phyloP scores from a whole-genome alignment of 2,113 vertebrate species.

The Ammodramus savannarum region DNA sequence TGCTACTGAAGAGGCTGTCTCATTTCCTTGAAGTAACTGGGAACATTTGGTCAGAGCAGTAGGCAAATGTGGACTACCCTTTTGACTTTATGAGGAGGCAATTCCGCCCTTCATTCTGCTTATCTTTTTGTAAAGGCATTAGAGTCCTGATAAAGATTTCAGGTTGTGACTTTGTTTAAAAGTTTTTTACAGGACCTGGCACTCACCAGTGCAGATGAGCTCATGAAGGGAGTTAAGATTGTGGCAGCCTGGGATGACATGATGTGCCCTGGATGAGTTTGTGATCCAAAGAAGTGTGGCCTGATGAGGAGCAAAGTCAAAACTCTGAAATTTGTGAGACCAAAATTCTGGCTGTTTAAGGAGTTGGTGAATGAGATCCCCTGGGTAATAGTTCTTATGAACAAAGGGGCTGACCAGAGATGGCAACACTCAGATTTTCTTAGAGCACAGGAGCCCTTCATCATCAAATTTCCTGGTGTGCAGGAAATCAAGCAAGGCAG shows the following conservation, averaged over 20 bases:
- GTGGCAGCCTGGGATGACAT: background rate
- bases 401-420: background rate
- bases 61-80: background rate
- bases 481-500: background rate
- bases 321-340: background rate
- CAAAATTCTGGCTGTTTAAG: background rate
- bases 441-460: background rate
- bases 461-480: too few species aligned
- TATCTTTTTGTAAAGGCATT: background rate
- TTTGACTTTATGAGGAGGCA: background rate
- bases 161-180: background rate
- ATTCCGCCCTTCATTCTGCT: background rate
- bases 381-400: background rate
- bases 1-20: background rate
- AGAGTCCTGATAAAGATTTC: background rate
- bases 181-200: background rate
- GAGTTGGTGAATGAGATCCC: background rate
- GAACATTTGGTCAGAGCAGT: background rate
- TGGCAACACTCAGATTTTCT: background rate
- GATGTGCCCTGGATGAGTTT: background rate
- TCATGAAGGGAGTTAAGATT: background rate
- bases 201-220: background rate
- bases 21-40: background rate
- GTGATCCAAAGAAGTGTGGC: background rate
- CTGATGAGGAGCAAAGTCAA: background rate